Percentiles rank a stretch among this genome's conserved stretches.
Evolutionary conservation across 2,113 vertebrate genomes (phyloP).

Genomic region (Shinisaurus crocodilurus): DNA sequence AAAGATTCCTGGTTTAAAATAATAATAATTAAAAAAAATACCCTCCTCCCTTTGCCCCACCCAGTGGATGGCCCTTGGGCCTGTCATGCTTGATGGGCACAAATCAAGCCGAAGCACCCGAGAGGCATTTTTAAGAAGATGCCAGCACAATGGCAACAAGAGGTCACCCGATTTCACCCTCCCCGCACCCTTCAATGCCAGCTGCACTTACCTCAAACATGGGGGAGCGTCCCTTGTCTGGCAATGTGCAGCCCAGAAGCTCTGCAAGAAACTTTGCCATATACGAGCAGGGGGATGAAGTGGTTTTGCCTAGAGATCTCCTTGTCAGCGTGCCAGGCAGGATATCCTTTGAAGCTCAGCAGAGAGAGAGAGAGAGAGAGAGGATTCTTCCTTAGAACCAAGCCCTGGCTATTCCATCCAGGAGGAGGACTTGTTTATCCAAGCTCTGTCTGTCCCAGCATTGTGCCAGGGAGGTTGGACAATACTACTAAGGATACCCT

Average conservation of each 20-base stretch:
- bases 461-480: background rate
- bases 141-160: too few species aligned
- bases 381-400: background rate
- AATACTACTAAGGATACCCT: background rate
- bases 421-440: background rate
- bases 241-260: conserved; percentile 84
- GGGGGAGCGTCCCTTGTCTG: conserved; percentile 77
- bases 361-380: background rate
- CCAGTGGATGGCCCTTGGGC: background rate
- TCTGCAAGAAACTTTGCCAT: conserved; percentile 90
- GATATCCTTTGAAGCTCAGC: background rate
- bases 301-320: background rate
- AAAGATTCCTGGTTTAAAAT: background rate
- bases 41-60: background rate
- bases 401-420: background rate
- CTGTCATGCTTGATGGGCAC: background rate
- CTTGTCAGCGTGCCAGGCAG: background rate
- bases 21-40: too few species aligned
- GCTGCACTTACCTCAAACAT: conserved; percentile 80
- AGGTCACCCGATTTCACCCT: background rate
- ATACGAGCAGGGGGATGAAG: conserved; percentile 53
- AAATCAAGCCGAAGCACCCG: background rate
- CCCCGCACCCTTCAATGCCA: conserved; percentile 4
- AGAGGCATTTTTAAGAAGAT: background rate
- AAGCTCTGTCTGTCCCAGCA: background rate